Base-by-base conservation (phyloP, 2,797 vertebrate genomes). In the Harpia harpyja region DNA sequence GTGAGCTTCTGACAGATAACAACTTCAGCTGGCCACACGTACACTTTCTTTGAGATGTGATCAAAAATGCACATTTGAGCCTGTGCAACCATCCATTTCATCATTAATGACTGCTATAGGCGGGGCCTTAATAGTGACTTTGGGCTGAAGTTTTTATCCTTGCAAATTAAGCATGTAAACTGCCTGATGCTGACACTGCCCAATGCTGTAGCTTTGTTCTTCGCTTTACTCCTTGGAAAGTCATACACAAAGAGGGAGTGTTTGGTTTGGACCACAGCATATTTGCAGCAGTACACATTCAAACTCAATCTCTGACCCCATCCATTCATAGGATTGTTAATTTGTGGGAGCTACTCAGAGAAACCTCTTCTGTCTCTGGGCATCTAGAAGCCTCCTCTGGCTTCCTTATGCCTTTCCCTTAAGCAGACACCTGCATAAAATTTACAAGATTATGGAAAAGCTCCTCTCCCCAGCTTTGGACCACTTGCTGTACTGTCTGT, bases 251-350 rank as follows among this genome's bases (percentile, higher is more conserved):
- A 35, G 53, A 49, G 33, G 32, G 28, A 46, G 20, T 3, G 12
- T 0, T 68, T 49, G 25, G 63, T 14, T 88, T 48, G 59, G 44
- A n/a, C 44, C 37, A 4, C 0, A 9, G n/a, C 3, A 1, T 23
- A 16, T 57, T 51, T 63, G 27, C 65, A 59, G 4, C 2, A 0
- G 8, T 5, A 12, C 0, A 0, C 19, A 4, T 20, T 12, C 14
- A 15, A 5, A n/a, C 14, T 41, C 74, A 12, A 0, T 19, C 28
- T 60, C 32, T 32, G 33, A 7, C 14, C 27, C 10, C 19, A 12
- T 7, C 43, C 8, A 1, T 20, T 54, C 51, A 30, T 48, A 23
- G 16, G 4, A 19, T 0, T 19, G 30, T 56, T 22, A 5, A 64
- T 48, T 51, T 46, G 16, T 30, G 48, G 67, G 72, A 68, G 43